These are phyloP conservation scores for Halichoeres trimaculatus DNA, from an alignment of 2,113 vertebrate species.

Conservation along the genomic window DNA sequence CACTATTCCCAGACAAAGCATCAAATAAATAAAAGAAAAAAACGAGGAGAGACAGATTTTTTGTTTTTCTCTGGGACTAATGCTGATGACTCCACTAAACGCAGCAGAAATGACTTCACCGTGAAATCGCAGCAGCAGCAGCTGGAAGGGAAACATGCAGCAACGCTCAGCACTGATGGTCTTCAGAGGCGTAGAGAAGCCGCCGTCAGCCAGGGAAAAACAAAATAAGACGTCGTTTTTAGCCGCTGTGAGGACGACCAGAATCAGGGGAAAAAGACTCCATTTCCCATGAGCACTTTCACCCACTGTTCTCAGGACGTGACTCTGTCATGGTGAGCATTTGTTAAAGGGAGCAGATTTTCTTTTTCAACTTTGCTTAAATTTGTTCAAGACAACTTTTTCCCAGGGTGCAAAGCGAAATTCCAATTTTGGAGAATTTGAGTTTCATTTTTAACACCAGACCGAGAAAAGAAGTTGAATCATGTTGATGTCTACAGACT, in stretches of 20 bases:
- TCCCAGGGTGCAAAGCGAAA: too few species aligned
- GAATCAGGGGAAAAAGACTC: too few species aligned
- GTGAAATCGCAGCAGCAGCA: slow-evolving; percentile 58
- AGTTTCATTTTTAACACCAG: too few species aligned
- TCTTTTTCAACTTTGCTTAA: too few species aligned
- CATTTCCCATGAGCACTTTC: too few species aligned
- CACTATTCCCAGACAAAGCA: slow-evolving; percentile 31
- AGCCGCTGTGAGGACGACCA: neutral
- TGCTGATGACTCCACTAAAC: slow-evolving; percentile 57
- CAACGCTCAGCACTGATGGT: slow-evolving; percentile 53
- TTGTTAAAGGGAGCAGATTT: too few species aligned
- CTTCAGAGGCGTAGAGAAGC: slow-evolving; percentile 6
- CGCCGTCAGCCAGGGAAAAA: slow-evolving; percentile 46
- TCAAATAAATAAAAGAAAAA: neutral
- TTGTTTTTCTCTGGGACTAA: slow-evolving; percentile 50
- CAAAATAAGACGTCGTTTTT: slow-evolving; percentile 67
- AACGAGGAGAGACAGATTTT: slow-evolving; percentile 5
- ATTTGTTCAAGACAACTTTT: too few species aligned
- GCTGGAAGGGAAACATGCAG: slow-evolving; percentile 44
- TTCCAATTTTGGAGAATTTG: too few species aligned
- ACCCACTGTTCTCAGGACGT: too few species aligned
- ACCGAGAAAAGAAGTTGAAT: too few species aligned
- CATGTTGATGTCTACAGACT: too few species aligned
- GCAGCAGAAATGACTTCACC: slow-evolving; percentile 50
- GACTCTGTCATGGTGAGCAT: too few species aligned